A percentile compares a stretch with the other conserved stretches of the same genome.
phyloP scores from a whole-genome alignment of 2,888 invertebrate species.

The Latrodectus elegans region DNA sequence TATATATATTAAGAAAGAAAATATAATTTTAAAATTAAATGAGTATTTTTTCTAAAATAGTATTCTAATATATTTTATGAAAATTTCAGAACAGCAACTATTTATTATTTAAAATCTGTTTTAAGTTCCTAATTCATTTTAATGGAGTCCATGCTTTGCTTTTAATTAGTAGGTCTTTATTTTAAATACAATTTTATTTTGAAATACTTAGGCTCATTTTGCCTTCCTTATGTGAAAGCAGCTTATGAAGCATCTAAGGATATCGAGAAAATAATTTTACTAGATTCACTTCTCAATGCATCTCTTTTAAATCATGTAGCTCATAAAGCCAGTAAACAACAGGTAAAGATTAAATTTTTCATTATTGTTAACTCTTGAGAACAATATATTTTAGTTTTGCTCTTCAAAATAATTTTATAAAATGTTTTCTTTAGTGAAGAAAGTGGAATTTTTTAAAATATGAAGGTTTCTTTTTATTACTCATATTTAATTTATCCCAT shows the following conservation, averaged over 20 bases:
- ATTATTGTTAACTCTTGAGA: no score
- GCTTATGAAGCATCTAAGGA: constrained; percentile 37
- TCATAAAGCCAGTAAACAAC: constrained; percentile 57
- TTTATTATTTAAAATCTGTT: not conserved
- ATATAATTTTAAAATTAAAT: no score
- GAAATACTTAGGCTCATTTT: constrained; percentile 36
- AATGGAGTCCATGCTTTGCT: no score
- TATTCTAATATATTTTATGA: no score
- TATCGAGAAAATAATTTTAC: constrained; percentile 1
- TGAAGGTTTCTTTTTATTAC: no score
- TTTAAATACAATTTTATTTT: not conserved
- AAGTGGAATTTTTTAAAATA: no score
- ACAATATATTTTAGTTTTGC: no score
- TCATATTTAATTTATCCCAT: no score
- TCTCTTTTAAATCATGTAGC: constrained; percentile 60
- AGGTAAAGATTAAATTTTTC: constrained; percentile 25
- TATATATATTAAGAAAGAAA: no score
- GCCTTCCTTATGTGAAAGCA: constrained; percentile 49
- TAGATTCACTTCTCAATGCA: constrained; percentile 53
- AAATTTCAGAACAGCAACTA: not conserved
- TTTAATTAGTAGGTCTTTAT: not conserved
- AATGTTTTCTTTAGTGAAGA: no score
- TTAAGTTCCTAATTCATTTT: not conserved
- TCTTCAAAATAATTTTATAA: no score
- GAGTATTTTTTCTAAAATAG: no score